These are phyloP conservation scores for Microctonus aethiopoides DNA, from an alignment of 2,888 invertebrate genomes.

Conservation along the genomic window DNA sequence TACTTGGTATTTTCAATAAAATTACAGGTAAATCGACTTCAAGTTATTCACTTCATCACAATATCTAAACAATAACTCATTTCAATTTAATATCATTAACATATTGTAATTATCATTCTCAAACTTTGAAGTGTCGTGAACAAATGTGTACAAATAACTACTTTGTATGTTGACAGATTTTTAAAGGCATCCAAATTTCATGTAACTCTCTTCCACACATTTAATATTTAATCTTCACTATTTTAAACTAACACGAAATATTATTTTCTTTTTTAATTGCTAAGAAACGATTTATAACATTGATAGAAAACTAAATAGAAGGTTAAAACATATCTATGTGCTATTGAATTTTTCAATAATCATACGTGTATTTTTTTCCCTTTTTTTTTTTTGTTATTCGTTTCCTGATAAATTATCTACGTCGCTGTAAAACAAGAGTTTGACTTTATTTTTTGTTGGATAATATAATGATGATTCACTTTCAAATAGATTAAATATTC, in stretches of 20 bases:
- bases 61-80: conserved; percentile 17
- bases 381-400: conserved; percentile 27
- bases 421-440: conserved; percentile 51
- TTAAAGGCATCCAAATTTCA: conserved; percentile 42
- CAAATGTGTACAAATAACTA: conserved; percentile 34
- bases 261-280: too few species aligned
- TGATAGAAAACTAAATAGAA: background rate
- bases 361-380: conserved; percentile 24
- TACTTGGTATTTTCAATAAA: conserved; percentile 42
- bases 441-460: conserved; percentile 27
- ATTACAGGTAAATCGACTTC: conserved; percentile 41
- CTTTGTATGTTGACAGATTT: conserved; percentile 54
- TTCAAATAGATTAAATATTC: conserved; percentile 31
- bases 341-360: conserved; percentile 24
- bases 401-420: conserved; percentile 40
- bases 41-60: too few species aligned
- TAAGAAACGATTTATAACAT: too few species aligned
- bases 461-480: conserved; percentile 50
- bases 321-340: background rate
- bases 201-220: conserved; percentile 19
- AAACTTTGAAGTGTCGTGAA: background rate
- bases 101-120: background rate
- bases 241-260: background rate
- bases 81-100: conserved; percentile 26
- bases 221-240: background rate